Evolutionary conservation across 2,113 vertebrate species (phyloP), one percentile per base, ranked within the genome.

Genomic region (Cariama cristata): DNA sequence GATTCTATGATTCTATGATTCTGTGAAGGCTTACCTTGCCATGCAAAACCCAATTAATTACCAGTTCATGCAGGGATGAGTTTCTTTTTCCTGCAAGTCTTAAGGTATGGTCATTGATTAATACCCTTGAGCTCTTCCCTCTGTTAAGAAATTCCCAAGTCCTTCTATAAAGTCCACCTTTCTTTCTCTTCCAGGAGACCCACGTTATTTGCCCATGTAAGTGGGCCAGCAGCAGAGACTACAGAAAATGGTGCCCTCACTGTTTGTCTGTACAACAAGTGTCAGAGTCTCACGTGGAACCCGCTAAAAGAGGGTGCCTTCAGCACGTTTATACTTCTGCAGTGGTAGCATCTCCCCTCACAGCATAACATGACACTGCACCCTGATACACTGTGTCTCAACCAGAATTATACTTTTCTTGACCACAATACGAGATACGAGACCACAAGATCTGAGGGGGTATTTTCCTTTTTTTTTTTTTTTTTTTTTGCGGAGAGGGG

Each of bases 401-500:
- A 18, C 6, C 4, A 4, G 50, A 47, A 21, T 52, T 82, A 50
- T 86, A 1, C 15, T 64, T 60, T 35, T 49, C 52, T 66, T 53
- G 53, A 60, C 30, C 40, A 53, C 32, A 50, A 3, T 23, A 62
- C 3, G 8, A 89, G 7, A 3, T 23, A 62, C 3, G 8, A 89
- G 7, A 88, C 24, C 30, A 68, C 33, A 52, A 64, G 40, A 63
- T 35, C 12, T 16, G 14, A 79, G 38, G 38, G 38, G 38, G 38
- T 38, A 38, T n/a, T 42, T 30, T 21, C n/a, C 21, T 7, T 24
- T 2, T 26, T 24, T 33, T 40, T 33, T n/a, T 30, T 10, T 12
- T 21, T 79, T 42, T 49, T 20, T 40, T 28, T 5, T 8, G 2
- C 3, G 3, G 16, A 14, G 6, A 6, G 17, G 4, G 2, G 9